These are phyloP conservation scores for Gymnothorax reevesii DNA, from an alignment of 2,797 vertebrate genomes.

Conservation along the genomic window DNA sequence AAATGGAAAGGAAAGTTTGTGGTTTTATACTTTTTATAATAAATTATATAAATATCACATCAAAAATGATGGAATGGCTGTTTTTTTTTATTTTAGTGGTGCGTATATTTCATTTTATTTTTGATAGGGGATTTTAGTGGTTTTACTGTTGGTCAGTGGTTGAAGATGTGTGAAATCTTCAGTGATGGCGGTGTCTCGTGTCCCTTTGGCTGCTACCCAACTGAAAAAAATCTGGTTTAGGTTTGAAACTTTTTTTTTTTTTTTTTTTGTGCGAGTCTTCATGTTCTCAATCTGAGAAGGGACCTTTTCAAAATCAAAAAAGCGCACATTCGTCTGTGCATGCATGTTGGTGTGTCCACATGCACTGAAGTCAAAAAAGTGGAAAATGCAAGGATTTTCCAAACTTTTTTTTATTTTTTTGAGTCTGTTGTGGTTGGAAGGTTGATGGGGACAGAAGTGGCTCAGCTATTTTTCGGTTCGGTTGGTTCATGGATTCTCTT, in stretches of 20 bases:
- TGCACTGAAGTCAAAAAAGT: constrained; percentile 5
- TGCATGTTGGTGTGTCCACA: constrained; percentile 19
- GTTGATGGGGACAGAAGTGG: neutral
- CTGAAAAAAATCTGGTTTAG: constrained; percentile 28
- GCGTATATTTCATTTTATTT: constrained; percentile 35
- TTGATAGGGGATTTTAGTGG: constrained; percentile 57
- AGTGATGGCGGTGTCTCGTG: constrained; percentile 13
- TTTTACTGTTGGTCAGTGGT: constrained; percentile 32
- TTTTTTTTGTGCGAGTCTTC: constrained; percentile 39
- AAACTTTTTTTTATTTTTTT: neutral
- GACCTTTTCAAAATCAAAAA: constrained; percentile 36
- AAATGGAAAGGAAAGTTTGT: constrained; percentile 20
- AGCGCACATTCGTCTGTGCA: constrained; percentile 12
- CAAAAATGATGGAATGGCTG: constrained; percentile 11
- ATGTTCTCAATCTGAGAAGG: constrained; percentile 53
- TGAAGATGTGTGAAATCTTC: constrained; percentile 30
- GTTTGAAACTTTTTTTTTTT: constrained; percentile 38
- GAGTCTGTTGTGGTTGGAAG: neutral
- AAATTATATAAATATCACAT: constrained; percentile 16
- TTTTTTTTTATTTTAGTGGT: constrained; percentile 60
- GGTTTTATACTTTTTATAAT: constrained; percentile 28
- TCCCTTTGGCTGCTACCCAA: constrained; percentile 18
- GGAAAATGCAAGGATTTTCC: neutral
- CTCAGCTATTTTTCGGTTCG: neutral
- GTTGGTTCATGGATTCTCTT: neutral